Base-by-base conservation (phyloP, 2,113 vertebrate species). In the Corythoichthys haematopterus region DNA sequence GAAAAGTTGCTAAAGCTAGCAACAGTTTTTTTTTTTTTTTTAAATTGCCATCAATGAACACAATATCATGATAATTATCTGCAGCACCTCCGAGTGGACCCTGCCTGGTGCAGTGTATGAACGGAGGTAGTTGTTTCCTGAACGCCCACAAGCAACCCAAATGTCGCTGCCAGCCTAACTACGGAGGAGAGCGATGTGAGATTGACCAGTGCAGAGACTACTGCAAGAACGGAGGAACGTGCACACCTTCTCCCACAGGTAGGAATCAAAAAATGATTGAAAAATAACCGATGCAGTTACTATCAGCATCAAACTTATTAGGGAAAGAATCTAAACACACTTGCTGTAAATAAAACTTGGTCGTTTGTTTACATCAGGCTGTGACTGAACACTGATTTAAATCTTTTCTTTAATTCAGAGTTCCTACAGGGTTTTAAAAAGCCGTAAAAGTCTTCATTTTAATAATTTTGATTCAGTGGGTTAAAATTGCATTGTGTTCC, bases 211-310 rank as follows among this genome's bases (percentile, higher is more conserved):
- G 97, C 87, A 91, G 87, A 48, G 93, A 94, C 74, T 93, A 96
- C 85, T 99, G 97, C 84, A 94, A 91, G 81, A 99, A 98, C 0
- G 96, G 95, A 81, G 97, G 97, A 83, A 98, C 94, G 10, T 99
- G 97, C 4, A 93, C 94, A 0, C 95, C 96, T 16, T 98, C 97
- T 1, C 93, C 92, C 0, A 96, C 94, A 0, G 97, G 96, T 98
- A 84, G 33, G 50, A 60, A 4, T 3, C 28, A 15, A 14, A 50
- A 12, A 37, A 37, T 59, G 3, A 20, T 62, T 16, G n/a, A 37
- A 60, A n/a, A 11, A 14, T 59, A 16, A 52, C 9, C 33, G 52
- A 43, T 28, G 38, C 38, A 20, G 3, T 9, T 2, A 20, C 11
- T 56, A 13, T 1, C 48, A 51, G n/a, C n/a, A 14, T 14, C 1